phyloP scores from a whole-genome alignment of 2,888 invertebrate genomes.

The Pelosia muscerda region DNA sequence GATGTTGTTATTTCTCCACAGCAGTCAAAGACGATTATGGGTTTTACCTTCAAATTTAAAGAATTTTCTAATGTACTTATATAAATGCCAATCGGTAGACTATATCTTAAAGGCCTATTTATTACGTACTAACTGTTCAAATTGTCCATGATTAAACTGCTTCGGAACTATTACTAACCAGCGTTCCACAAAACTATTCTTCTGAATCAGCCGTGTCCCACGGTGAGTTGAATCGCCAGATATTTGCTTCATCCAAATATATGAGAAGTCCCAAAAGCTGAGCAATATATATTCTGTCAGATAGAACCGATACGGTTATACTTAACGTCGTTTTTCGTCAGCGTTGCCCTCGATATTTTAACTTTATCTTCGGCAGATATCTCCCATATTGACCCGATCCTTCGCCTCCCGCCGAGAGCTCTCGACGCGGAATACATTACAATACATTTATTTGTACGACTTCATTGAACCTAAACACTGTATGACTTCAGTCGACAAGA shows the following conservation, averaged over 20 bases:
- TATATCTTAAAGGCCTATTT: neutral
- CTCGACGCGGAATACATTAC: slow-evolving; percentile 32
- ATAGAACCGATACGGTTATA: neutral
- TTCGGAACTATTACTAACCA: neutral
- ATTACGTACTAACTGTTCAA: neutral
- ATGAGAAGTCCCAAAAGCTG: neutral
- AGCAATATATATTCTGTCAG: slow-evolving; percentile 2
- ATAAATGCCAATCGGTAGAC: too few species aligned
- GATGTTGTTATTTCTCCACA: neutral
- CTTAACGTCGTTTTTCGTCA: neutral
- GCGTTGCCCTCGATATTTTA: neutral
- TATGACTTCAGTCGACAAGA: neutral
- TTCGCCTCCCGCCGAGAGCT: slow-evolving; percentile 4
- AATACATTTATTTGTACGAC: slow-evolving; percentile 30
- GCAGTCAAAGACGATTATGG: neutral
- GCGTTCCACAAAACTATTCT: neutral
- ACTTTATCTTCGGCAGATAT: neutral
- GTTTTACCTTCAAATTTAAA: neutral
- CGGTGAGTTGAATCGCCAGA: neutral
- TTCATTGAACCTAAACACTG: slow-evolving; percentile 1
- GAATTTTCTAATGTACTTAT: neutral
- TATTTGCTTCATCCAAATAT: neutral
- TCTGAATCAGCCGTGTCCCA: neutral
- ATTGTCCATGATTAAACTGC: neutral
- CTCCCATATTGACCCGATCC: neutral